phyloP scores from a whole-genome alignment of 1,140 invertebrate genomes.

The Drosophila rufa region DNA sequence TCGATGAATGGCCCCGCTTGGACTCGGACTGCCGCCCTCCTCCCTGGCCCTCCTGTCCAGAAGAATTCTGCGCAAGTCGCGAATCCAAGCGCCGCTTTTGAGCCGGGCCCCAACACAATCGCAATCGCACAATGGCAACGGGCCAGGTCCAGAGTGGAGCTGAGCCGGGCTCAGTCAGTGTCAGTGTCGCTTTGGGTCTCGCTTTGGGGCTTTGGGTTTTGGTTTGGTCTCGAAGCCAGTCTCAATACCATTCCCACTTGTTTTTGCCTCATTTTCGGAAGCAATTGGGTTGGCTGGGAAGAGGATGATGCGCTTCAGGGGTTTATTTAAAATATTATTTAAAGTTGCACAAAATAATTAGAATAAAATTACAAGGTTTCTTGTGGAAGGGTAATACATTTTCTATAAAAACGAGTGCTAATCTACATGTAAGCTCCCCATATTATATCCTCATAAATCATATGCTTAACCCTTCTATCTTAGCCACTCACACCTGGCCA shows the following conservation, averaged over 20 bases:
- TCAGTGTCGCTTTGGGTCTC: slow-evolving; percentile 17
- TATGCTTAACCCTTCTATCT: slow-evolving; percentile 8
- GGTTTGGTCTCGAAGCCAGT: slow-evolving; percentile 4
- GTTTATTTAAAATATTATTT: too few species aligned
- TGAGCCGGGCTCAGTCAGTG: slow-evolving; percentile 22
- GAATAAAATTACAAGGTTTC: not conserved
- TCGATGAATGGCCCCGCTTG: slow-evolving; percentile 71
- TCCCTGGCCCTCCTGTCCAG: not conserved
- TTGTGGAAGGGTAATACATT: not conserved
- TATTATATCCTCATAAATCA: not conserved
- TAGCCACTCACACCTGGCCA: slow-evolving; percentile 5
- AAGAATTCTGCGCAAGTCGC: slow-evolving; percentile 68
- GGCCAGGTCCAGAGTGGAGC: not conserved
- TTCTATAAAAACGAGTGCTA: not conserved
- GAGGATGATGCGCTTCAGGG: slow-evolving; percentile 1
- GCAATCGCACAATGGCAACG: slow-evolving; percentile 43
- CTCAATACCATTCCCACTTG: slow-evolving; percentile 16
- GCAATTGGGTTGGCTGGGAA: not conserved
- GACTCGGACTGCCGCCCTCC: not conserved
- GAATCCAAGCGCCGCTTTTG: slow-evolving; percentile 82
- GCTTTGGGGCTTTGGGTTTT: slow-evolving; percentile 8
- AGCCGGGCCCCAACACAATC: slow-evolving; percentile 74
- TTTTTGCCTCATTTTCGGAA: slow-evolving; percentile 41
- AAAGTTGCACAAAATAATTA: not conserved
- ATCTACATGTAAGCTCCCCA: not conserved